Percentiles rank a stretch among this genome's conserved stretches.
phyloP scores from a whole-genome alignment of 2,797 vertebrate species.

The Centropyge bicolor region DNA sequence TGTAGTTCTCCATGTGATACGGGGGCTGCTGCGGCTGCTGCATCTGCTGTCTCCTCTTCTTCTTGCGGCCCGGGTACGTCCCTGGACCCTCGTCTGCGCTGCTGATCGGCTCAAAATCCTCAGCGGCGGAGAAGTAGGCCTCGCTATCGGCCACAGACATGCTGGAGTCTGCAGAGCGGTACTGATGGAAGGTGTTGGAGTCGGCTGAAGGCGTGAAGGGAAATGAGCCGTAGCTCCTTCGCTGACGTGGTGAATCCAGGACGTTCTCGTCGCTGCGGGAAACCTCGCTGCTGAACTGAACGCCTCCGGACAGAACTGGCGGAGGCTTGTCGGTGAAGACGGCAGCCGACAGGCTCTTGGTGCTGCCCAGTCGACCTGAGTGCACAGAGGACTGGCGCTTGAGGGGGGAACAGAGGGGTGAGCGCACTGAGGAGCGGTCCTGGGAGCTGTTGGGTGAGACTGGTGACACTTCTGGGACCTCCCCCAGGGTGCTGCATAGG shows the following conservation, averaged over 20 bases:
- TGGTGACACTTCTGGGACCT: slow-evolving; percentile 87
- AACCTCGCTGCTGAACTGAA: slow-evolving; percentile 96
- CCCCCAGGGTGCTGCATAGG: slow-evolving; percentile 81
- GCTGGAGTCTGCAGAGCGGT: slow-evolving; percentile 97
- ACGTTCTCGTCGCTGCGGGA: slow-evolving; percentile 97
- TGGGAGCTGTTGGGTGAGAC: slow-evolving; percentile 89
- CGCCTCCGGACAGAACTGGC: slow-evolving; percentile 87
- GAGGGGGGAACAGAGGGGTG: slow-evolving; percentile 93
- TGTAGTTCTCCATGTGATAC: slow-evolving; percentile 84
- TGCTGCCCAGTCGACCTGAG: slow-evolving; percentile 94
- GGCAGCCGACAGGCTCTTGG: slow-evolving; percentile 95
- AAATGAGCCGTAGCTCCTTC: slow-evolving; percentile 97
- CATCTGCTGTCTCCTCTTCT: slow-evolving; percentile 90
- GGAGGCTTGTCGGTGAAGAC: slow-evolving; percentile 94
- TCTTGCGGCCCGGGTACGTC: slow-evolving; percentile 97
- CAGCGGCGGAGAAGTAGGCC: slow-evolving; percentile 97
- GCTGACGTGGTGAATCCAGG: slow-evolving; percentile 95
- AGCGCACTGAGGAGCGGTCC: slow-evolving; percentile 89
- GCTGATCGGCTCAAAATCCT: slow-evolving; percentile 98
- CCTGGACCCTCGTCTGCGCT: slow-evolving; percentile 96
- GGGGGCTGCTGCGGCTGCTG: slow-evolving; percentile 87
- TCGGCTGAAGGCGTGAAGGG: slow-evolving; percentile 97
- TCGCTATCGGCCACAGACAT: slow-evolving; percentile 99
- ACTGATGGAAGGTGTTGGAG: slow-evolving; percentile 97
- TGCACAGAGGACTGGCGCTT: slow-evolving; percentile 94